A percentile compares a stretch with the other conserved stretches of the same genome.
phyloP scores from a whole-genome alignment of 2,113 vertebrate species.

The Paradisaea rubra region DNA sequence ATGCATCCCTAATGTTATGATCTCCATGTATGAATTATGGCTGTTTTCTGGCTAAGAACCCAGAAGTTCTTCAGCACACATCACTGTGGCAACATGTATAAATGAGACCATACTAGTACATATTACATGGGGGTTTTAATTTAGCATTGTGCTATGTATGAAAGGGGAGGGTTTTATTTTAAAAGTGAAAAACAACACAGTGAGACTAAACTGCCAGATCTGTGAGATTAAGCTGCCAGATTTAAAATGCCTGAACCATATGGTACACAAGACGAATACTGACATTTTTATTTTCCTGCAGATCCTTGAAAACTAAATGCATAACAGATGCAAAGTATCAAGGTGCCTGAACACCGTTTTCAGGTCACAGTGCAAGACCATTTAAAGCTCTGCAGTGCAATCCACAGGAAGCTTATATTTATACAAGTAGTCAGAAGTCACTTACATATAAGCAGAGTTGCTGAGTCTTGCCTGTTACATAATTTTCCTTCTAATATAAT shows the following conservation, averaged over 20 bases:
- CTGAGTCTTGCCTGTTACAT: neutral
- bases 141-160: neutral
- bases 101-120: neutral
- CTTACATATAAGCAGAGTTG: neutral
- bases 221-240: neutral
- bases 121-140: neutral
- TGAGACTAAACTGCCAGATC: neutral
- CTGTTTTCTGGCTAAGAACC: neutral
- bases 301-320: conserved; percentile 9
- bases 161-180: neutral
- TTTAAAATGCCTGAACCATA: neutral
- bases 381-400: neutral
- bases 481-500: neutral
- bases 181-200: neutral
- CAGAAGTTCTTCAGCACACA: neutral
- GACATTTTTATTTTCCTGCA: conserved; percentile 42
- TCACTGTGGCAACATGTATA: neutral
- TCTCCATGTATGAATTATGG: neutral
- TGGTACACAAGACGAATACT: neutral
- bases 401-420: neutral
- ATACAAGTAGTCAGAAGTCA: neutral
- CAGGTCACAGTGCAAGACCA: neutral
- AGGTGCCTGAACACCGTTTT: neutral
- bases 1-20: neutral
- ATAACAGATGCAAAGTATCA: neutral